These are phyloP conservation scores for Rhyzopertha dominica DNA, from an alignment of 1,140 invertebrate genomes.

Conservation along the genomic window DNA sequence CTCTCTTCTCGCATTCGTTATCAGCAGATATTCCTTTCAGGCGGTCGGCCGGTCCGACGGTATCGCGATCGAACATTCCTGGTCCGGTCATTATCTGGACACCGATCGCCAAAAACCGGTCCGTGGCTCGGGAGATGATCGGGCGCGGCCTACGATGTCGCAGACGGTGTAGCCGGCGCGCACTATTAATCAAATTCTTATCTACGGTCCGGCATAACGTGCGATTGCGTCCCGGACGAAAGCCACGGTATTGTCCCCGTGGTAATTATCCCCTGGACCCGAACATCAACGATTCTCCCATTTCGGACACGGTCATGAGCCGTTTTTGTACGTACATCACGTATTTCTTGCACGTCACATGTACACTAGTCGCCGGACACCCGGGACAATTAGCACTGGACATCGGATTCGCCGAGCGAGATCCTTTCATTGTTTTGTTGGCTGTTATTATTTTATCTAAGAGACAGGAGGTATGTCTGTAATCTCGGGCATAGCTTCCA, in stretches of 20 bases:
- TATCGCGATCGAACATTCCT: constrained; percentile 35
- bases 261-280: too few species aligned
- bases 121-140: constrained; percentile 30
- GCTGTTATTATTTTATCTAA: too few species aligned
- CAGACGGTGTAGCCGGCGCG: constrained; percentile 10
- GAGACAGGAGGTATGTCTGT: too few species aligned
- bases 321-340: too few species aligned
- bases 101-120: constrained; percentile 37
- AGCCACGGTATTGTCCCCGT: not conserved
- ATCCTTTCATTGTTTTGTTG: too few species aligned
- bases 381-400: too few species aligned
- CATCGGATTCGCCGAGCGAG: too few species aligned
- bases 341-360: too few species aligned
- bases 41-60: constrained; percentile 11
- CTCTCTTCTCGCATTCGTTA: constrained; percentile 10
- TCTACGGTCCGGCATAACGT: not conserved
- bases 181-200: constrained; percentile 14
- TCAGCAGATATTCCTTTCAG: constrained; percentile 10
- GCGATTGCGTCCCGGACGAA: not conserved
- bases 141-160: constrained; percentile 15
- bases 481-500: too few species aligned
- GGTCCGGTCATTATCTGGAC: constrained; percentile 33
- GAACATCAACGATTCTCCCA: too few species aligned
- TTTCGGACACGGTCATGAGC: too few species aligned
- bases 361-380: too few species aligned